Conservation (phyloP, 2,888 invertebrate species). For the Orthosia cruda region DNA sequence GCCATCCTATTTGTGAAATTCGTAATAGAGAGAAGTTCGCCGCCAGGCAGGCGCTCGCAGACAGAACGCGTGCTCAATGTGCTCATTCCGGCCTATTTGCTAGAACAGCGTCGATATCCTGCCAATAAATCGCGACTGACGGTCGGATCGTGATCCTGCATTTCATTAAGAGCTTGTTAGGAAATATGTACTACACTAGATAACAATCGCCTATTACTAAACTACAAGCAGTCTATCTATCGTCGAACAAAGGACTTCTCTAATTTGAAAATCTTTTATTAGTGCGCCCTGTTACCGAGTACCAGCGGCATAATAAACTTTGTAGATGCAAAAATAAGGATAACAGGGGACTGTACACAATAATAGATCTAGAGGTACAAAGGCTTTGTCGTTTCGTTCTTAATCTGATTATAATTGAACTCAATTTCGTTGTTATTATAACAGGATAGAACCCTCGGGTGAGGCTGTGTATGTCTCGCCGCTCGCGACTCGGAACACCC, state of each 20-base stretch:
- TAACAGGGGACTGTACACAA: constrained; percentile 69
- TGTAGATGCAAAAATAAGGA: constrained; percentile 69
- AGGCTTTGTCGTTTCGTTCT: constrained; percentile 74
- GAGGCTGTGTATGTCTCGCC: constrained; percentile 55
- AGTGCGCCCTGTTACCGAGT: constrained; percentile 53
- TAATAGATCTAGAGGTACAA: constrained; percentile 72
- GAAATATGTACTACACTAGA: constrained; percentile 64
- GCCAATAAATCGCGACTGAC: constrained; percentile 78
- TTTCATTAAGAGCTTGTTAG: constrained; percentile 79
- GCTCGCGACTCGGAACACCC: constrained; percentile 54
- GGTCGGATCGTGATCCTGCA: constrained; percentile 82
- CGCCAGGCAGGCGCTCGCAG: constrained; percentile 84
- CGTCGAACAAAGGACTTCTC: constrained; percentile 52
- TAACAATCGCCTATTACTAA: constrained; percentile 62
- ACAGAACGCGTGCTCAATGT: constrained; percentile 80
- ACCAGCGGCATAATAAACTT: constrained; percentile 68
- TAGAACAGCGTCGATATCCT: constrained; percentile 81
- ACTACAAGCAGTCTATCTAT: constrained; percentile 38
- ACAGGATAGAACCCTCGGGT: constrained; percentile 70
- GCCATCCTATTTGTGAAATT: constrained; percentile 84
- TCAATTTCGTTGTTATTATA: constrained; percentile 78
- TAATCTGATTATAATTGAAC: constrained; percentile 81
- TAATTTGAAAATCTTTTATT: constrained; percentile 63
- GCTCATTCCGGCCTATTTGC: constrained; percentile 83
- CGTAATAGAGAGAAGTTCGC: constrained; percentile 83